Conservation (phyloP, 2,113 vertebrate species). For the human (Homo sapiens) region DNA sequence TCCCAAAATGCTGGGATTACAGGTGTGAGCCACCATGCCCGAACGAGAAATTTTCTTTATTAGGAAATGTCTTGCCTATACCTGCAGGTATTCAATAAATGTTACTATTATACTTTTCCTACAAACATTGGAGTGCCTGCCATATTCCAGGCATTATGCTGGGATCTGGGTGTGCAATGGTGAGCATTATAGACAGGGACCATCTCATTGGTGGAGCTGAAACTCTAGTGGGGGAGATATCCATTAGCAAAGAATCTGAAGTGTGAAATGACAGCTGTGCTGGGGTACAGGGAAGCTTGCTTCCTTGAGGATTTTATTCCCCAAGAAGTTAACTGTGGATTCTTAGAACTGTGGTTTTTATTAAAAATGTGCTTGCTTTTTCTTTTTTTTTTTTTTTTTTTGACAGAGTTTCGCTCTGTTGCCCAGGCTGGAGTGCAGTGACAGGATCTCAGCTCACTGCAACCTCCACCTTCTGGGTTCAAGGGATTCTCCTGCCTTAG, state of each 20-base stretch:
- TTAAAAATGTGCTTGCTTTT: not conserved
- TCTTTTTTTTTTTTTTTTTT: not conserved
- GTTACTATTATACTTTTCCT: not conserved
- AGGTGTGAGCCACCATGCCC: no score
- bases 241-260: not conserved
- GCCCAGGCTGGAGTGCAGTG: not conserved
- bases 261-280: not conserved
- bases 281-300: no score
- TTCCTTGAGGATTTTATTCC: not conserved
- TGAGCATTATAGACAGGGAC: no score
- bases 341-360: not conserved
- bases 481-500: not conserved
- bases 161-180: not conserved
- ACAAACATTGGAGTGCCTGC: not conserved
- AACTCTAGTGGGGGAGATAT: accelerated
- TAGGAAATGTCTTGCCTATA: not conserved
- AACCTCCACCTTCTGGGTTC: not conserved
- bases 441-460: not conserved
- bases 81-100: not conserved
- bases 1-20: no score
- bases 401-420: not conserved
- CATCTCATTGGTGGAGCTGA: not conserved
- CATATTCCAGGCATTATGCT: not conserved
- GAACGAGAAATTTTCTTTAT: not conserved
- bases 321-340: not conserved